phyloP scores from a whole-genome alignment of 2,113 vertebrate species.

The Rhynchopsitta pachyrhyncha region DNA sequence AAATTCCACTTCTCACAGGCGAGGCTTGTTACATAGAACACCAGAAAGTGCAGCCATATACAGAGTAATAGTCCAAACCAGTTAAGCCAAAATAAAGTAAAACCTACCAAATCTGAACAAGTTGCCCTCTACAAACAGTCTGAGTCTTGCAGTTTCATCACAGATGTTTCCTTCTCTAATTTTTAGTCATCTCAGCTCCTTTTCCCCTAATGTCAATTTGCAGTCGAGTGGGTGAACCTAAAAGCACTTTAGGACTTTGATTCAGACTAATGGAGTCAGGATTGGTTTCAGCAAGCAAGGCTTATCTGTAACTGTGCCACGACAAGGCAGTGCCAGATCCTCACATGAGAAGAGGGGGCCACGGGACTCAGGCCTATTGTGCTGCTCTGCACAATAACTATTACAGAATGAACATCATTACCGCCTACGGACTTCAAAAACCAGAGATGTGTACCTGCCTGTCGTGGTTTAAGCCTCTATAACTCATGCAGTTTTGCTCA shows the following conservation, averaged over 20 bases:
- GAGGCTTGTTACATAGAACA: not conserved
- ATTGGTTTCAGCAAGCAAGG: not conserved
- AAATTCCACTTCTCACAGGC: not conserved
- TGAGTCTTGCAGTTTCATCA: not conserved
- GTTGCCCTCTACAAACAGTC: not conserved
- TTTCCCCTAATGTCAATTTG: not conserved
- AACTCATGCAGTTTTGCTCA: too few species aligned
- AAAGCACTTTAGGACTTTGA: not conserved
- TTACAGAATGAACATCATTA: not conserved
- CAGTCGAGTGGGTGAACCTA: not conserved
- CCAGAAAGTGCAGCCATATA: not conserved
- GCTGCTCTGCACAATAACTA: not conserved
- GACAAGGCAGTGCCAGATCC: not conserved
- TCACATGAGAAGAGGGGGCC: not conserved
- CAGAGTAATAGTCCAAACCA: not conserved
- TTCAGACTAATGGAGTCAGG: not conserved
- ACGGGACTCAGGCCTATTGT: not conserved
- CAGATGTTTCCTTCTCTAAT: not conserved
- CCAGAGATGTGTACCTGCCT: not conserved
- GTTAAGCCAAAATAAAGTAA: not conserved
- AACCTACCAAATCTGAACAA: not conserved
- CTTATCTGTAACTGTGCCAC: not conserved
- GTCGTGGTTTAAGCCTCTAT: too few species aligned
- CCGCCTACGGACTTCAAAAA: not conserved
- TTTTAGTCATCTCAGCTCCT: not conserved